These are phyloP conservation scores for Caenorhabditis japonica DNA, from an alignment of 2,888 invertebrate genomes.

Conservation along the genomic window DNA sequence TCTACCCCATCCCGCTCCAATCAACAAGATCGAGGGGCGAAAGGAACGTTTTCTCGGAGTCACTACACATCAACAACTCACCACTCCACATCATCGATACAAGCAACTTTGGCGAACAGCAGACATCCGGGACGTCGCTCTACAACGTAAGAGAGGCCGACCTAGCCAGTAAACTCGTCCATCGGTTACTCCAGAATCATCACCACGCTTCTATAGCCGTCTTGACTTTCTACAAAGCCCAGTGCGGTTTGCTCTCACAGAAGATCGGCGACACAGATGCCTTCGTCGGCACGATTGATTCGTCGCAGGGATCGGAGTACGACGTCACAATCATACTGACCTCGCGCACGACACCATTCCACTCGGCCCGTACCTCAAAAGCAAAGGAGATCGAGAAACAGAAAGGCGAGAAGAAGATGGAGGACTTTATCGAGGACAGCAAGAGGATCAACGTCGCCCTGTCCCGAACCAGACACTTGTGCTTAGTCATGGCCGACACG, in stretches of 20 bases:
- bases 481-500: too few species aligned
- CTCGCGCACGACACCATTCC: neutral
- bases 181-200: neutral
- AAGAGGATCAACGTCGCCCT: neutral
- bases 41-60: neutral
- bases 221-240: neutral
- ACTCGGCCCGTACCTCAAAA: neutral
- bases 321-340: neutral
- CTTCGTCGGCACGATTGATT: neutral
- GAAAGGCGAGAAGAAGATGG: too few species aligned
- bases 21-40: neutral
- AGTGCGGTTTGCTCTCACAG: neutral
- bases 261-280: neutral
- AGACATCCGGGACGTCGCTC: neutral
- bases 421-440: neutral
- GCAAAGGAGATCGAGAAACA: too few species aligned
- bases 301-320: neutral
- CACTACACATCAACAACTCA: neutral
- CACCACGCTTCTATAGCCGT: neutral
- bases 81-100: neutral
- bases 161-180: neutral
- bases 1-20: neutral
- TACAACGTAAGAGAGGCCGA: neutral
- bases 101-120: neutral
- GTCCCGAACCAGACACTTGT: neutral